Evolutionary conservation across 2,888 invertebrate species (phyloP), one percentile per base, ranked within the genome.

Genomic region (Beris morrisii): DNA sequence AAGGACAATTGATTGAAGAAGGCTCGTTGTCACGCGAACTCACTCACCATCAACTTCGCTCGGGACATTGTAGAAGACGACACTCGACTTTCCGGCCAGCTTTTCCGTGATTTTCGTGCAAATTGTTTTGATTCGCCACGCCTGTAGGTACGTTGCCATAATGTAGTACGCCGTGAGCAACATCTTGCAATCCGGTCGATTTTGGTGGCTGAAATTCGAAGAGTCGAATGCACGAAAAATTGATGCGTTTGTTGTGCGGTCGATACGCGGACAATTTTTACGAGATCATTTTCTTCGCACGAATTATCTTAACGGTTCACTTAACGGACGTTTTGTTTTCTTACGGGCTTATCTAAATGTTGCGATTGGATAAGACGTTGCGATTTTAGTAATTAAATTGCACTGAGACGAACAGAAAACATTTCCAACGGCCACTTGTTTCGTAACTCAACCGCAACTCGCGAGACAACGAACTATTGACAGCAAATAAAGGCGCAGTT

Each of bases 111-210:
- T 83, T 73, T 89, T 88, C 73, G 85, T 84, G 74, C 86, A 85
- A 69, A 92, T 84, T 31, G 87, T 86, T 61, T 87, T 86, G 70
- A 92, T 85, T 65, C 90, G 85, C 89, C 91, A 90, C 76, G 91
- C 88, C 80, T 92, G 92, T 72, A 92, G 82, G 79, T 90, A 87
- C 70, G 93, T 93, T 75, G 92, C 89, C 75, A 91, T 88, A 82
- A 91, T 88, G 79, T 93, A 93, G 80, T 89, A 91, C 63, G 93
- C 82, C 46, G 93, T 92, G 74, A 93, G 85, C 78, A 93, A 81
- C 90, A 90, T 90, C 15, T 3, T 61, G 50, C 5, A 7, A 12
- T 38, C 38, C 38, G 5, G 38, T 9, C 38, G 38, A 38, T 38
- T 38, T 22, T 38, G 38, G 22, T 22, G 22, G 22, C 22, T 22